Base-by-base conservation (phyloP, 92 coral and sea anemone genomes). In the Porites lobata region DNA sequence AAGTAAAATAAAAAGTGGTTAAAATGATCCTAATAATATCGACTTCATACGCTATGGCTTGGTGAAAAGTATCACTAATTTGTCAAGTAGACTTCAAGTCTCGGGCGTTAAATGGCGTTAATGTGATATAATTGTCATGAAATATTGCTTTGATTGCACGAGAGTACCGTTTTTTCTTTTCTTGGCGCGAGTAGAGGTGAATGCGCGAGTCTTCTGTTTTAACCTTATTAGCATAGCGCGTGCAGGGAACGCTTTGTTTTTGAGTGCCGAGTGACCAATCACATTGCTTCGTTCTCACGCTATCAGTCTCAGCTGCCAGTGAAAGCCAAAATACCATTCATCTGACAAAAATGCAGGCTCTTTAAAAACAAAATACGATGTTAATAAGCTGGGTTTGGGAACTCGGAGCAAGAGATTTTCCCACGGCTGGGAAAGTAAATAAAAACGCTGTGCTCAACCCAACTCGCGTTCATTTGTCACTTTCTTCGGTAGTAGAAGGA, bases 211-310 rank as follows among this genome's bases (percentile, higher is more conserved):
- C 62, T 43, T 67, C 83, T 32, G 21, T 72, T 67, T 64, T 77
- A 63, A 56, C 29, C 67, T 9, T 53, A 66, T 65, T 77, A 63
- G 69, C 84, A 78, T 66, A 80, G 85, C 86, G 79, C 90, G 63
- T 87, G 90, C 85, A 71, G 90, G 12, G 86, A 69, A 20, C 26
- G 83, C 52, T 76, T 85, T 85, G 89, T 85, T 69, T 78, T 86
- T 56, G 13, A 72, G 38, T 59, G 79, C 62, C 47, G 18, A 76
- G 19, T 78, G 76, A 69, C 99, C 99, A 97, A 97, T 95, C 88
- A 82, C 71, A 63, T 82, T 52, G 76, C 67, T 50, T 85, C 85
- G 95, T 93, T 97, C 98, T 94, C 98, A 95, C 99, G 98, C 96
- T 85, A 78, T 81, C 90, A 67, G 67, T 86, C 73, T 82, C 93